phyloP scores from a whole-genome alignment of 2,113 vertebrate genomes.

The Crotalus horridus region DNA sequence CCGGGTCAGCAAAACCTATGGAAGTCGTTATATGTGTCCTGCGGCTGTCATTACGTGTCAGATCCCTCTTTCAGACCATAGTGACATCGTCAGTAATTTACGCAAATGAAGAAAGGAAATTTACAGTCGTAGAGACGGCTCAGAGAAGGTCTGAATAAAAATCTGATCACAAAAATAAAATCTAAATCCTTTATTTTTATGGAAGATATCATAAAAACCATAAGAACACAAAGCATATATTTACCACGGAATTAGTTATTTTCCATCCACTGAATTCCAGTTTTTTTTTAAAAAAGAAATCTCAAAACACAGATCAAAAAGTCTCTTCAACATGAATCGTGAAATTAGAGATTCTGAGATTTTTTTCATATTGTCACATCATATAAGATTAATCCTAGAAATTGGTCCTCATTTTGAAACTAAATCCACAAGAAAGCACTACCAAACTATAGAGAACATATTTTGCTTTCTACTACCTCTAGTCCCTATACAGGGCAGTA shows the following conservation, averaged over 20 bases:
- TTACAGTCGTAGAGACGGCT: neutral
- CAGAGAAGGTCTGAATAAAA: neutral
- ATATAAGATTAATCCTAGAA: neutral
- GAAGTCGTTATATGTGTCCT: neutral
- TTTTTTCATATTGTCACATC: neutral
- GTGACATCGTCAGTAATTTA: neutral
- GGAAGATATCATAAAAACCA: neutral
- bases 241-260: neutral
- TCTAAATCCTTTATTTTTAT: neutral
- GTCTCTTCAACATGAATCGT: neutral
- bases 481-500: neutral
- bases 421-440: neutral
- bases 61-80: neutral
- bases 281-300: neutral
- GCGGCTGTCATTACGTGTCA: neutral
- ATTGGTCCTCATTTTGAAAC: neutral
- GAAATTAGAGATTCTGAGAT: neutral
- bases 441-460: neutral
- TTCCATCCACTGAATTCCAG: neutral
- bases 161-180: neutral
- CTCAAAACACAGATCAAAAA: neutral
- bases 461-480: neutral
- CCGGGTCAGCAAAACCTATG: neutral
- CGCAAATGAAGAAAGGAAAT: neutral
- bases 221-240: neutral